Evolutionary conservation across 2,888 invertebrate species (phyloP).

Genomic region (Ochlodes sylvanus): DNA sequence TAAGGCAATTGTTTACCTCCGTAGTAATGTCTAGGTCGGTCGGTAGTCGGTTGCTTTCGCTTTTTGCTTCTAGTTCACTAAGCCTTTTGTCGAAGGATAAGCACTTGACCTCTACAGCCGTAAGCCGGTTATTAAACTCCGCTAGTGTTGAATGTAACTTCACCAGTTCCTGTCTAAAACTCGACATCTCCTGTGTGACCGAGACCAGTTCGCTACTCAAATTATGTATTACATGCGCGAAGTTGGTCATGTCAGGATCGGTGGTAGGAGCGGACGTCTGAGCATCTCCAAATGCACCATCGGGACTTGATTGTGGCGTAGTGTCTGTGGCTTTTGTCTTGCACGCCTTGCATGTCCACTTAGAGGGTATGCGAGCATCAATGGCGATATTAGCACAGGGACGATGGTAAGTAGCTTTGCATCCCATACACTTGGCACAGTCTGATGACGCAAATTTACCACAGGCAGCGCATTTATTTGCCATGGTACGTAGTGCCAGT

Average conservation of each 20-base stretch:
- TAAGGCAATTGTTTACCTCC: not conserved
- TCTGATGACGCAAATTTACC: slow-evolving; percentile 1
- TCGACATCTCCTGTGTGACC: not conserved
- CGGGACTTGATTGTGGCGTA: slow-evolving; percentile 1
- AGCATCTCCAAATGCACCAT: not conserved
- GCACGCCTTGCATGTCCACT: slow-evolving; percentile 2
- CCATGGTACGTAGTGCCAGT: no score
- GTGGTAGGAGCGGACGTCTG: not conserved
- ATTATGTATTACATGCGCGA: not conserved
- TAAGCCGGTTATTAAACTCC: slow-evolving; percentile 7
- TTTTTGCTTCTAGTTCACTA: not conserved
- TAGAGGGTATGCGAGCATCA: not conserved
- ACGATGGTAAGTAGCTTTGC: not conserved
- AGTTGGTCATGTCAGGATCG: not conserved
- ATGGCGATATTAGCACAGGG: not conserved
- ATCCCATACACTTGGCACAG: not conserved
- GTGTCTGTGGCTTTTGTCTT: not conserved
- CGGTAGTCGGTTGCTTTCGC: not conserved
- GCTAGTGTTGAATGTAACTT: not conserved
- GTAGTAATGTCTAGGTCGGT: not conserved
- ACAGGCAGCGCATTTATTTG: slow-evolving; percentile 6
- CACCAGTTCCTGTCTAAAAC: slow-evolving; percentile 1
- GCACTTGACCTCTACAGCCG: not conserved
- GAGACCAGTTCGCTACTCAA: not conserved
- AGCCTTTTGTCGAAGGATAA: not conserved